Evolutionary conservation across 1,140 invertebrate species (phyloP).

Genomic region (Drosophila biarmipes): DNA sequence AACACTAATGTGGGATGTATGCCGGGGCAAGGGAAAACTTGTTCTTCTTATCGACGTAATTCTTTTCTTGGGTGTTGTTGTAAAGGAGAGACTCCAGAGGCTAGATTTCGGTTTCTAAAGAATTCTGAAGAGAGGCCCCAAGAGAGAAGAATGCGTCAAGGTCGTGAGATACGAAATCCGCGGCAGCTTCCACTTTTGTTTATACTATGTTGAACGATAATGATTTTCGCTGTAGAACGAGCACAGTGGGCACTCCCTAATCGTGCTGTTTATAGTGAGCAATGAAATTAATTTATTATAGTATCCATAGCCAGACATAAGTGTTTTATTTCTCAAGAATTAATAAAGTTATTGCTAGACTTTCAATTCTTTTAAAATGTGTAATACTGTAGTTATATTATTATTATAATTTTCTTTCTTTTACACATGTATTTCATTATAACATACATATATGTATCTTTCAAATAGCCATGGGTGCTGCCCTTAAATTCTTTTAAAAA

Average conservation of each 20-base stretch:
- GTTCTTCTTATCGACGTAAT: constrained; percentile 18
- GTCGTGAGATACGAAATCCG: constrained; percentile 59
- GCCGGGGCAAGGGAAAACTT: constrained; percentile 23
- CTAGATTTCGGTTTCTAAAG: neutral
- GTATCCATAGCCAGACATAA: too few relatives aligned
- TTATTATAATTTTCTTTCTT: too few relatives aligned
- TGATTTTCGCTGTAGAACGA: constrained; percentile 20
- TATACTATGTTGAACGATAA: constrained; percentile 62
- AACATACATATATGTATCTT: too few relatives aligned
- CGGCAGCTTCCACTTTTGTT: constrained; percentile 63
- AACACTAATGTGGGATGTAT: neutral
- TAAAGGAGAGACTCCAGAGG: constrained; percentile 1
- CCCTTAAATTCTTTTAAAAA: too few relatives aligned
- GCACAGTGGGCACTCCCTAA: constrained; percentile 27
- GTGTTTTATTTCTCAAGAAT: too few relatives aligned
- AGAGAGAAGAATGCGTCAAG: constrained; percentile 41
- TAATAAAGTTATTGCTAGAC: too few relatives aligned
- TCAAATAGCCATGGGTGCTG: too few relatives aligned
- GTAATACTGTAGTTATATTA: too few relatives aligned
- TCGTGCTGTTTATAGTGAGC: neutral
- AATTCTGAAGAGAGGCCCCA: constrained; percentile 2
- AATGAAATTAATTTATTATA: neutral
- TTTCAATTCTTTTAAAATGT: too few relatives aligned
- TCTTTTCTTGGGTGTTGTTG: neutral
- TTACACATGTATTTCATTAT: too few relatives aligned